A percentile compares a stretch with the other conserved stretches of the same genome.
These are phyloP conservation scores for Drosophila austrosaltans DNA, from an alignment of 2,888 invertebrate genomes.

Conservation along the genomic window DNA sequence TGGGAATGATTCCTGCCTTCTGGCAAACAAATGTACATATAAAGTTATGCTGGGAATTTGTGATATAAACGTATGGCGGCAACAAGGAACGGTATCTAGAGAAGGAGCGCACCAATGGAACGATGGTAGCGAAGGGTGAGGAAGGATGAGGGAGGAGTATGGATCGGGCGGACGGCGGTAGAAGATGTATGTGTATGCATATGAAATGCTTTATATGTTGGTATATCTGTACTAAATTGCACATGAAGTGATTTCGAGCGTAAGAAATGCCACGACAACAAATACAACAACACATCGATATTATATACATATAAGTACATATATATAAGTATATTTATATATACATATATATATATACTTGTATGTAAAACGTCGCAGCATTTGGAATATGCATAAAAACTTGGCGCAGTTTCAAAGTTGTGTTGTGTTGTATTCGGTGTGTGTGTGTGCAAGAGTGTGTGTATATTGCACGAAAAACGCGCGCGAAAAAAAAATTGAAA, in stretches of 20 bases:
- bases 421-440: conserved; percentile 22
- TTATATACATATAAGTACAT: conserved; percentile 24
- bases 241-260: conserved; percentile 79
- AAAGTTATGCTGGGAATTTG: conserved; percentile 73
- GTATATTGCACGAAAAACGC: conserved; percentile 19
- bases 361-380: conserved; percentile 32
- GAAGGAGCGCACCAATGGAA: conserved; percentile 29
- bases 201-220: conserved; percentile 18
- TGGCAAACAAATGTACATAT: conserved; percentile 53
- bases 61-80: conserved; percentile 13
- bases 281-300: conserved; percentile 54
- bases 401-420: conserved; percentile 75
- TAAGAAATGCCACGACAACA: conserved; percentile 63
- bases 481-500: conserved; percentile 31
- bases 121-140: background rate
- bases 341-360: conserved; percentile 21
- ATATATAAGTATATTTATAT: conserved; percentile 16
- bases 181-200: conserved; percentile 14
- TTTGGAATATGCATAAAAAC: conserved; percentile 69
- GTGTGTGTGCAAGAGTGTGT: background rate
- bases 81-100: conserved; percentile 17
- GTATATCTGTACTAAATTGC: conserved; percentile 74
- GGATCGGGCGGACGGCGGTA: no score
- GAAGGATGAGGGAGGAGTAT: no score
- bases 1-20: conserved; percentile 56